phyloP scores from a whole-genome alignment of 2,797 vertebrate species.

The Oreochromis mossambicus region DNA sequence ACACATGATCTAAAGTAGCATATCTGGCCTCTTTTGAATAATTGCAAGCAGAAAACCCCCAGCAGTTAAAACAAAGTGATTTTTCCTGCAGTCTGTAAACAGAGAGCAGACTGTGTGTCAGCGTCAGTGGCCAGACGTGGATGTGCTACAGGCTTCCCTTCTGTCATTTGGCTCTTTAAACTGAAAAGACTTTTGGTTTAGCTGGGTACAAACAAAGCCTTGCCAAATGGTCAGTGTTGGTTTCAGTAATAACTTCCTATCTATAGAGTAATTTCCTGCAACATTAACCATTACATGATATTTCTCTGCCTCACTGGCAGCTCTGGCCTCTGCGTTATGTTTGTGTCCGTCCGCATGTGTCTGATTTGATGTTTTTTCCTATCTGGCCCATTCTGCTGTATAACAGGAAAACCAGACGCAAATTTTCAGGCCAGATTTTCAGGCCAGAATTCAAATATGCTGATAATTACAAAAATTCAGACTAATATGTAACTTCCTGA shows the following conservation, averaged over 20 bases:
- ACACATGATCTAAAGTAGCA: background rate
- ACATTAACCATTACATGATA: background rate
- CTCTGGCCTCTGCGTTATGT: background rate
- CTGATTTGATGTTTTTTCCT: background rate
- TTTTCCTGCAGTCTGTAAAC: conserved; percentile 15
- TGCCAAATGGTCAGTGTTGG: background rate
- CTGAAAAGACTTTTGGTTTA: background rate
- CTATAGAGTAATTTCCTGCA: background rate
- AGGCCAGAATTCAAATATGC: background rate
- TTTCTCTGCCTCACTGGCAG: background rate
- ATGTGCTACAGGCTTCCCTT: conserved; percentile 11
- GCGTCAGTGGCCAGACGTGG: background rate
- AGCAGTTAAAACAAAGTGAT: background rate
- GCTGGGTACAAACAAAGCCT: background rate
- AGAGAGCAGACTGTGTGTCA: conserved; percentile 6
- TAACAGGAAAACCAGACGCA: background rate
- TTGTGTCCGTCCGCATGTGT: background rate
- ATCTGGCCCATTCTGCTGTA: background rate
- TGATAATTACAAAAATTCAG: background rate
- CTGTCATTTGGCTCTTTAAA: conserved; percentile 28
- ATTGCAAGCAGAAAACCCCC: background rate
- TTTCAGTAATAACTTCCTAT: background rate
- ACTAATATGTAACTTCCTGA: background rate
- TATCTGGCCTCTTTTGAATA: background rate
- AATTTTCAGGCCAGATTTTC: background rate